A percentile compares a stretch with the other conserved stretches of the same genome.
phyloP scores from a whole-genome alignment of 2,797 vertebrate species.

The Sebastolobus alascanus region DNA sequence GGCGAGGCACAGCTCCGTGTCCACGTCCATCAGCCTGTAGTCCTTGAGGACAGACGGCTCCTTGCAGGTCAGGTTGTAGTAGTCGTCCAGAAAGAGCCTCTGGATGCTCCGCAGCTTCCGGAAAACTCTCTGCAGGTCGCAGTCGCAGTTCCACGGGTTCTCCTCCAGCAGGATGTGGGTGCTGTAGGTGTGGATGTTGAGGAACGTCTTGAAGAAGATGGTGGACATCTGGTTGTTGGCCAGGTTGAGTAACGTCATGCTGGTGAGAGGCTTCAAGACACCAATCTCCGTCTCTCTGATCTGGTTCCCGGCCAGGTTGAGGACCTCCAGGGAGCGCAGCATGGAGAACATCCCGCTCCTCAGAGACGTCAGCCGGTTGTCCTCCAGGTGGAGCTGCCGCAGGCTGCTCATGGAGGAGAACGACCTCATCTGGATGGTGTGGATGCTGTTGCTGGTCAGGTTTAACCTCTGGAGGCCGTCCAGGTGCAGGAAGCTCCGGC shows the following conservation, averaged over 20 bases:
- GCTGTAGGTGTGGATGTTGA: conserved; percentile 85
- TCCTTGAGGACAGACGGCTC: conserved; percentile 71
- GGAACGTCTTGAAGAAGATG: conserved; percentile 85
- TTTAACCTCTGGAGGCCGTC: conserved; percentile 84
- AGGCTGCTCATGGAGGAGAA: conserved; percentile 84
- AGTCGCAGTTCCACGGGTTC: conserved; percentile 89
- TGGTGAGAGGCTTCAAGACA: conserved; percentile 82
- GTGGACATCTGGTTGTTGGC: conserved; percentile 78
- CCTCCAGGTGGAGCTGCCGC: conserved; percentile 82
- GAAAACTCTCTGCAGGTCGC: conserved; percentile 89
- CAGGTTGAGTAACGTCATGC: conserved; percentile 83
- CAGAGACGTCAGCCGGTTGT: conserved; percentile 79
- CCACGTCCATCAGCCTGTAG: conserved; percentile 78
- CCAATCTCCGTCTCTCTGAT: conserved; percentile 74
- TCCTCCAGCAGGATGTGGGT: conserved; percentile 85
- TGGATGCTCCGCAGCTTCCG: conserved; percentile 84
- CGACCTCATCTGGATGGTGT: conserved; percentile 74
- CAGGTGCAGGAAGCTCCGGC: conserved; percentile 80
- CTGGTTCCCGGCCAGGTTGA: conserved; percentile 82
- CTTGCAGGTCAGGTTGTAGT: conserved; percentile 82
- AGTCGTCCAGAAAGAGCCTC: conserved; percentile 86
- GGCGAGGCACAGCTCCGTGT: conserved; percentile 85
- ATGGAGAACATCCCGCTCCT: conserved; percentile 84
- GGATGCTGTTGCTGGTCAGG: conserved; percentile 84
- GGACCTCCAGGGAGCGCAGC: conserved; percentile 85